A percentile compares a stretch with the other conserved stretches of the same genome.
Evolutionary conservation across 2,113 vertebrate genomes (phyloP).

Genomic region (Podilymbus podiceps): DNA sequence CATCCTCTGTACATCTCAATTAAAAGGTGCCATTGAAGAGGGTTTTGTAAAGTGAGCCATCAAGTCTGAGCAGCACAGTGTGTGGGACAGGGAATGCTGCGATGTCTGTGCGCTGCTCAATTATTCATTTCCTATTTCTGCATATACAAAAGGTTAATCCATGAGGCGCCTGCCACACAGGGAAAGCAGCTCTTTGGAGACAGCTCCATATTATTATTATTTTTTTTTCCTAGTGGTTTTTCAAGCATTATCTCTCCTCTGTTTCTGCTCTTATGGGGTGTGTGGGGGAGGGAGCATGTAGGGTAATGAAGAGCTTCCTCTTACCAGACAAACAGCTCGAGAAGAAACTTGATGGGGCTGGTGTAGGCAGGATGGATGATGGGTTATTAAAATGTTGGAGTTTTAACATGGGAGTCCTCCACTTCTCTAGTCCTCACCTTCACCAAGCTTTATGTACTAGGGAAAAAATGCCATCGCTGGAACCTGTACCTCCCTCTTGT

Average conservation of each 20-base stretch:
- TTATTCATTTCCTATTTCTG: slow-evolving; percentile 61
- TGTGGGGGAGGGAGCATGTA: not conserved
- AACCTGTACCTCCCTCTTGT: not conserved
- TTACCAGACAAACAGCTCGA: not conserved
- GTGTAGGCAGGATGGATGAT: not conserved
- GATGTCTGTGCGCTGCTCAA: not conserved
- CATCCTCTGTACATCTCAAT: not conserved
- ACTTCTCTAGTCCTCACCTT: not conserved
- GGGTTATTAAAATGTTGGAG: not conserved
- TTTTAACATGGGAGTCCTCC: not conserved
- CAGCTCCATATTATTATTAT: slow-evolving; percentile 4
- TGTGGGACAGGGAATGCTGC: not conserved
- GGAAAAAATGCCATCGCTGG: not conserved
- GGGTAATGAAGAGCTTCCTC: not conserved
- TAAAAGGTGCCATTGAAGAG: not conserved
- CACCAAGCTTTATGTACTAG: not conserved
- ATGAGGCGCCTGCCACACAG: slow-evolving; percentile 37
- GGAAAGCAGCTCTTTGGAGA: slow-evolving; percentile 61
- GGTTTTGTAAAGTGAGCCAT: not conserved
- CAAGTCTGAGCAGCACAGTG: not conserved
- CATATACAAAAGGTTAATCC: slow-evolving; percentile 62
- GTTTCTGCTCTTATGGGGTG: not conserved
- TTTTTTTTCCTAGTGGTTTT: not conserved
- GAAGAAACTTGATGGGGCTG: not conserved
- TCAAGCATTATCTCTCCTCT: slow-evolving; percentile 45